A percentile compares a stretch with the other conserved stretches of the same genome.
phyloP scores from a whole-genome alignment of 2,888 invertebrate species.

The Rambutsinella grinnellia region DNA sequence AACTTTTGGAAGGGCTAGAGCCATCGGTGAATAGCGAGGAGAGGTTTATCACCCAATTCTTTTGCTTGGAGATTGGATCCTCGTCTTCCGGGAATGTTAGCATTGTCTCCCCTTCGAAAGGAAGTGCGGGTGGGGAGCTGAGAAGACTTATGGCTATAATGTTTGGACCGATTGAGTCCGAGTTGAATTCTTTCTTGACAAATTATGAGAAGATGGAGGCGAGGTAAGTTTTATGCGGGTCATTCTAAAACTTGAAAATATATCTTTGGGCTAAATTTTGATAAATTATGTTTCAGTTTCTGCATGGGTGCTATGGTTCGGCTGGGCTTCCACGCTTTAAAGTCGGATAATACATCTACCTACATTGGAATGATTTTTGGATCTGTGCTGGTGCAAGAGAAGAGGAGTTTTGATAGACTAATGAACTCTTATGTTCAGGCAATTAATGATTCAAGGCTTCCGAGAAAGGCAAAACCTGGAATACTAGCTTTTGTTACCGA shows the following conservation, averaged over 20 bases:
- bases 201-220: constrained; percentile 90
- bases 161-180: constrained; percentile 89
- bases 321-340: constrained; percentile 92
- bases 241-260: too few relatives aligned
- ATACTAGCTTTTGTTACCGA: constrained; percentile 90
- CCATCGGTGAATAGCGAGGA: constrained; percentile 65
- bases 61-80: constrained; percentile 59
- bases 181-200: constrained; percentile 86
- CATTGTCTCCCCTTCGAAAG: constrained; percentile 60
- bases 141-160: constrained; percentile 89
- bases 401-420: constrained; percentile 91
- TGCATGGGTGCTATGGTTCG: constrained; percentile 94
- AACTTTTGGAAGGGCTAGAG: constrained; percentile 77
- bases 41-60: constrained; percentile 62
- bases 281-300: constrained; percentile 75
- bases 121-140: constrained; percentile 75
- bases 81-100: constrained; percentile 51
- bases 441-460: constrained; percentile 82
- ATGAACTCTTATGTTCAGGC: constrained; percentile 87
- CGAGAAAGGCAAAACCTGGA: constrained; percentile 85
- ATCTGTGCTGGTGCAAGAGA: constrained; percentile 87
- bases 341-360: constrained; percentile 87
- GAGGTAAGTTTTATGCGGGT: constrained; percentile 78
- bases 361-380: constrained; percentile 91
- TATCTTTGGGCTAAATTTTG: neutral